Conservation (phyloP, 2,113 vertebrate species). For the Hyperoodon ampullatus region DNA sequence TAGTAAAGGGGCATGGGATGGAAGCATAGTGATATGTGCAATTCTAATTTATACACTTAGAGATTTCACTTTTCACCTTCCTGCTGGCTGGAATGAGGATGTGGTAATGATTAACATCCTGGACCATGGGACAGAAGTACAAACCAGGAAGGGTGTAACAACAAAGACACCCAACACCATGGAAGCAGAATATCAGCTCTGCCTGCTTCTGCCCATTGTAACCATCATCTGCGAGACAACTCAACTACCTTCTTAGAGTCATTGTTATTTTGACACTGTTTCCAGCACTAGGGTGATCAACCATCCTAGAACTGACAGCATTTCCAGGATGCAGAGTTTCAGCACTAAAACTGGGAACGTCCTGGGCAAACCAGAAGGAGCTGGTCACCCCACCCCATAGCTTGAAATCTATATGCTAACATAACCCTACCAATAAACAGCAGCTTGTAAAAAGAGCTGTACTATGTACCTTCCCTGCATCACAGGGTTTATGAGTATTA, state of each 20-base stretch:
- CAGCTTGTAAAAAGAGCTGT: neutral
- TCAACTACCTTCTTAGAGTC: neutral
- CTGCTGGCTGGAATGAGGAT: neutral
- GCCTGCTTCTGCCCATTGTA: neutral
- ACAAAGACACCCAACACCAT: neutral
- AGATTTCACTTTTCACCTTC: neutral
- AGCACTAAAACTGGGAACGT: neutral
- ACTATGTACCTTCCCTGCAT: neutral
- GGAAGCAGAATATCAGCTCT: neutral
- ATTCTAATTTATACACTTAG: neutral
- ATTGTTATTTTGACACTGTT: neutral
- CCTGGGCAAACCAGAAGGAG: neutral
- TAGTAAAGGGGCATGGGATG: neutral
- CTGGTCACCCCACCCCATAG: neutral
- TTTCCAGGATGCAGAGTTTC: neutral
- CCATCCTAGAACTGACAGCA: neutral
- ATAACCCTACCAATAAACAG: neutral
- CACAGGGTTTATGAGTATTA: neutral
- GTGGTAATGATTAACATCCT: slow-evolving; percentile 42
- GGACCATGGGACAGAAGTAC: neutral
- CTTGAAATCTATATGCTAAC: neutral
- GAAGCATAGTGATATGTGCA: neutral
- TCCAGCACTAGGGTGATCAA: neutral
- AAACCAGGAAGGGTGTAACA: neutral
- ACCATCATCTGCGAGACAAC: neutral